These are phyloP conservation scores for Ataeniobius toweri DNA, from an alignment of 2,797 vertebrate species.

Conservation along the genomic window DNA sequence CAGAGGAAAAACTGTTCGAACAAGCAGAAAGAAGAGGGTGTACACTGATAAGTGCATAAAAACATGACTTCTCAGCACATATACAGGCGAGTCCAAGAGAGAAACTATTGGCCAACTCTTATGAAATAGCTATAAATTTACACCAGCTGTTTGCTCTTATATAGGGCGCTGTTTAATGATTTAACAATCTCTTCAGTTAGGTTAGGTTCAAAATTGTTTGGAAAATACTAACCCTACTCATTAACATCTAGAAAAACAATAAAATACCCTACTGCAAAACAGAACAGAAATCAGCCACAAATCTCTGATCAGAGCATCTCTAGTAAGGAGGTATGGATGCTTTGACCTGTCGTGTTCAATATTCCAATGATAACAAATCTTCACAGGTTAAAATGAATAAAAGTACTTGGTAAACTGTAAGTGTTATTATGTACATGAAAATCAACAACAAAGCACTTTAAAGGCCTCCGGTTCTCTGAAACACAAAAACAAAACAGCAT, in stretches of 20 bases:
- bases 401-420: neutral
- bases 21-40: no score
- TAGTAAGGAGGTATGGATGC: neutral
- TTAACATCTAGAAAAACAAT: neutral
- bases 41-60: no score
- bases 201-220: neutral
- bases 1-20: no score
- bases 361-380: neutral
- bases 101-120: no score
- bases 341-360: neutral
- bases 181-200: neutral
- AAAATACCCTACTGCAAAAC: neutral
- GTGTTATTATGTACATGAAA: neutral
- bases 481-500: neutral
- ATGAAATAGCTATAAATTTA: no score
- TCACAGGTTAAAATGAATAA: neutral
- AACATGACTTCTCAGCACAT: no score
- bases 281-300: neutral
- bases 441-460: neutral
- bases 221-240: neutral
- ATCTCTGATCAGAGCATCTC: neutral
- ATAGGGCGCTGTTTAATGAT: neutral
- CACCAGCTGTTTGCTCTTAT: neutral
- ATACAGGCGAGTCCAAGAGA: no score
- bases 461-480: constrained; percentile 7